Conservation (phyloP, 2,113 vertebrate genomes). For the Plectropomus leopardus region DNA sequence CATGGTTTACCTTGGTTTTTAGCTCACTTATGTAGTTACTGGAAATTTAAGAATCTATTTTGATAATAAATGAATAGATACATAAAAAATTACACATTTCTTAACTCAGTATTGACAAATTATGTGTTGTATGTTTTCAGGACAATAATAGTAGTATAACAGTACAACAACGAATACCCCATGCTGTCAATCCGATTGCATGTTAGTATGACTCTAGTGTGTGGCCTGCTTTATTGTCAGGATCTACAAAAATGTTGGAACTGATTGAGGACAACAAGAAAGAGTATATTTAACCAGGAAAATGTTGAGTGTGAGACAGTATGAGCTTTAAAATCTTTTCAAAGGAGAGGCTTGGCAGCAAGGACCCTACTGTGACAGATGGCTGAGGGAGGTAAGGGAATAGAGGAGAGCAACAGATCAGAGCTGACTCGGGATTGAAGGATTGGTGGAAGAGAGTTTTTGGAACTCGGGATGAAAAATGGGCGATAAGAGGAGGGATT, state of each 20-base stretch:
- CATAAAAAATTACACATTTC: background rate
- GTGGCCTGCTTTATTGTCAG: conserved; percentile 2
- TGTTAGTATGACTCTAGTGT: background rate
- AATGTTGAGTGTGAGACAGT: conserved; percentile 51
- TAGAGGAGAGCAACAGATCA: conserved; percentile 70
- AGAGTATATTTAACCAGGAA: conserved; percentile 46
- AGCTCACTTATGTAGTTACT: background rate
- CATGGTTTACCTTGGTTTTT: background rate
- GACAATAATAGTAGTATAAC: too few relatives aligned
- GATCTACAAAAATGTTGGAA: conserved; percentile 13
- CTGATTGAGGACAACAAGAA: conserved; percentile 41
- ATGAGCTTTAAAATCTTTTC: conserved; percentile 64
- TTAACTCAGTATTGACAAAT: background rate
- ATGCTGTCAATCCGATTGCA: background rate
- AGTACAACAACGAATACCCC: background rate
- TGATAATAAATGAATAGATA: too few relatives aligned
- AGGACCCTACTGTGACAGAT: conserved; percentile 79
- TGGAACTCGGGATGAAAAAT: conserved; percentile 68
- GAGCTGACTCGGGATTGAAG: conserved; percentile 70
- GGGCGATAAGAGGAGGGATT: conserved; percentile 49
- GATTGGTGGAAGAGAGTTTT: conserved; percentile 61
- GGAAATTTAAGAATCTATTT: background rate
- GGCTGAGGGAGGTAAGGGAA: conserved; percentile 79
- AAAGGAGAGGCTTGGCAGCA: conserved; percentile 71
- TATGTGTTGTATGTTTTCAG: background rate